Percentiles rank a stretch among this genome's conserved stretches.
Evolutionary conservation across 2,888 invertebrate genomes (phyloP).

Genomic region (Phaedon cochleariae): DNA sequence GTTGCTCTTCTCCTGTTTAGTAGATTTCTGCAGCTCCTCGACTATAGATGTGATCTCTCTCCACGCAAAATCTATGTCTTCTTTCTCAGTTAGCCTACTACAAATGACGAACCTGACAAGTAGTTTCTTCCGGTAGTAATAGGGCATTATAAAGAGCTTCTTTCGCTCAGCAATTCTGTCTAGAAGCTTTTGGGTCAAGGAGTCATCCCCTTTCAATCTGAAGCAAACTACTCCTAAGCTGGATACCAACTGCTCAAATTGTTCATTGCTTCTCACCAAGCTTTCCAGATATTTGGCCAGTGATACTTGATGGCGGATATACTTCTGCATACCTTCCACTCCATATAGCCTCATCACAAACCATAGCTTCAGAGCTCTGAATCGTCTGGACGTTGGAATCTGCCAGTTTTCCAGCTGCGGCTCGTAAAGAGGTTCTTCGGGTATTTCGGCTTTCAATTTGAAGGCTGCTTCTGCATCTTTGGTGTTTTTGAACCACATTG

Average conservation of each 20-base stretch:
- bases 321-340: constrained; percentile 77
- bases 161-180: constrained; percentile 78
- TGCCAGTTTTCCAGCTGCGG: constrained; percentile 91
- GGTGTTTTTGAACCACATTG: constrained; percentile 89
- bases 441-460: constrained; percentile 67
- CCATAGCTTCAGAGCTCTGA: constrained; percentile 93
- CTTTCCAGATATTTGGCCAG: constrained; percentile 83
- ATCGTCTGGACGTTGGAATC: constrained; percentile 85
- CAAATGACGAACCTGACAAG: constrained; percentile 86
- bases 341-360: constrained; percentile 87
- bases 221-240: constrained; percentile 83
- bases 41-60: constrained; percentile 45
- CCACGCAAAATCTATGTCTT: constrained; percentile 80
- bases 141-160: constrained; percentile 84
- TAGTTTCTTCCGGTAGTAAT: constrained; percentile 72
- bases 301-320: constrained; percentile 77
- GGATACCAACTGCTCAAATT: constrained; percentile 76
- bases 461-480: constrained; percentile 84
- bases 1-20: constrained; percentile 10
- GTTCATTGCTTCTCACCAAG: constrained; percentile 72
- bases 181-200: constrained; percentile 73
- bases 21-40: constrained; percentile 5
- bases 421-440: constrained; percentile 61
- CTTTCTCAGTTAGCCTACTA: constrained; percentile 72
- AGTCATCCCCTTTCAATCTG: constrained; percentile 75